These are phyloP conservation scores for Papilio machaon DNA, from an alignment of 1,140 invertebrate genomes.

Conservation along the genomic window DNA sequence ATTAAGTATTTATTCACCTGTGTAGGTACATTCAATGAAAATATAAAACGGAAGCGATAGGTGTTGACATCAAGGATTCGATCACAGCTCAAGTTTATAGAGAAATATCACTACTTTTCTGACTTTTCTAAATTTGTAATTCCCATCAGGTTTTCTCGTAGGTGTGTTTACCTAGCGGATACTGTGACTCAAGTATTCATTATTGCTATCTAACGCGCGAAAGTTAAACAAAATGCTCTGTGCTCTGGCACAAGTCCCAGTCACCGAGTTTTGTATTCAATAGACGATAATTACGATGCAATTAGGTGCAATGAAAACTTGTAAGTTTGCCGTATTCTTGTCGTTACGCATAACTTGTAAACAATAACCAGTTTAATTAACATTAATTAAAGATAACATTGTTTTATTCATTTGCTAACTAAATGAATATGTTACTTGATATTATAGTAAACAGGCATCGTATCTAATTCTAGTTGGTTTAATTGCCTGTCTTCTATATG, in stretches of 20 bases:
- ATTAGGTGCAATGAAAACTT: slow-evolving; percentile 70
- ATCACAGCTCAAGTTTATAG: not conserved
- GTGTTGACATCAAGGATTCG: not conserved
- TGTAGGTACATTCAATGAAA: not conserved
- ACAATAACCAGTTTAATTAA: slow-evolving; percentile 20
- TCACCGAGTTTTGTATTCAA: slow-evolving; percentile 62
- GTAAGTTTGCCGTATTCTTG: slow-evolving; percentile 53
- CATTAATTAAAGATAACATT: slow-evolving; percentile 9
- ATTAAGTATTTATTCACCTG: not conserved
- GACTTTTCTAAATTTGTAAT: slow-evolving; percentile 9
- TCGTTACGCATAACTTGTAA: slow-evolving; percentile 35
- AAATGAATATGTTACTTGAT: slow-evolving; percentile 14
- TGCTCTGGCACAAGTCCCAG: slow-evolving; percentile 45
- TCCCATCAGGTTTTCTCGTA: not conserved
- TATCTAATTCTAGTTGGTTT: slow-evolving; percentile 5
- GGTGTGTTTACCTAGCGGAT: slow-evolving; percentile 9
- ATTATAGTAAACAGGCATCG: not conserved
- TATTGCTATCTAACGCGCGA: slow-evolving; percentile 40
- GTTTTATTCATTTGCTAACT: not conserved
- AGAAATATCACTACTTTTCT: not conserved
- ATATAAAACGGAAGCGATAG: not conserved
- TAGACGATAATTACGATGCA: slow-evolving; percentile 71
- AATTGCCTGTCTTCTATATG: slow-evolving; percentile 3
- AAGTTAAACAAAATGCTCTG: slow-evolving; percentile 51
- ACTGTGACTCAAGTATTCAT: slow-evolving; percentile 24